Base-by-base conservation (phyloP, 2,797 vertebrate species). In the Coracias cyanogaster region DNA sequence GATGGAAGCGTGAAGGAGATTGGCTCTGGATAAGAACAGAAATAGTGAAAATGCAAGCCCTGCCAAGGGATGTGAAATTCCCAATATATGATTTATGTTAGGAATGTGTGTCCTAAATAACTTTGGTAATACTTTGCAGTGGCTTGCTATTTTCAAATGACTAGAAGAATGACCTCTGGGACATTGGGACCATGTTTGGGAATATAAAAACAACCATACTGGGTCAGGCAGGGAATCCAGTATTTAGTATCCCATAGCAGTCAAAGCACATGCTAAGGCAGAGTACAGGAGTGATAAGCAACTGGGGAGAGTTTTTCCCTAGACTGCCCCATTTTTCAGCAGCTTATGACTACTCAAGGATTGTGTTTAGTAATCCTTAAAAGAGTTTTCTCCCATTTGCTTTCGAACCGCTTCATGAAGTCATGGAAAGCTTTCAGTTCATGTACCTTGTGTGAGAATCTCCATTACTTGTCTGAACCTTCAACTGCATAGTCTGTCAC, bases 101-200 rank as follows among this genome's bases (percentile, higher is more conserved):
- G 81, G 48, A 91, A 80, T 55, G 48, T 1, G 2, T 89, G 70
- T 73, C 73, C 73, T 86, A 85, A 96, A 93, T 84, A 92, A 48
- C 25, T 77, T 37, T 79, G 46, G 67, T 93, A 55, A 46, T 76
- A 39, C 43, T 79, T 84, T 78, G 18, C 74, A 84, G 41, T 26
- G 35, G 26, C 71, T 82, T 90, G 31, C 81, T 93, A 25, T 94
- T 96, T 95, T 94, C 67, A 77, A 62, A 41, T 58, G 43, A 87
- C 84, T 73, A 45, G 71, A 92, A 86, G 54, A 94, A 91, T 73
- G 71, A 89, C 72, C 61, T 91, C 24, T 70, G 89, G 67, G 89
- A 87, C 1, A 2, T 10, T 12, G 19, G 39, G 65, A 83, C 57
- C 12, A 17, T 71, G n/a, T 89, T 64, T 82, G 64, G 71, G 74